A percentile compares a stretch with the other conserved stretches of the same genome.
These are phyloP conservation scores for Opisthocomus hoazin DNA, from an alignment of 2,113 vertebrate genomes.

Conservation along the genomic window DNA sequence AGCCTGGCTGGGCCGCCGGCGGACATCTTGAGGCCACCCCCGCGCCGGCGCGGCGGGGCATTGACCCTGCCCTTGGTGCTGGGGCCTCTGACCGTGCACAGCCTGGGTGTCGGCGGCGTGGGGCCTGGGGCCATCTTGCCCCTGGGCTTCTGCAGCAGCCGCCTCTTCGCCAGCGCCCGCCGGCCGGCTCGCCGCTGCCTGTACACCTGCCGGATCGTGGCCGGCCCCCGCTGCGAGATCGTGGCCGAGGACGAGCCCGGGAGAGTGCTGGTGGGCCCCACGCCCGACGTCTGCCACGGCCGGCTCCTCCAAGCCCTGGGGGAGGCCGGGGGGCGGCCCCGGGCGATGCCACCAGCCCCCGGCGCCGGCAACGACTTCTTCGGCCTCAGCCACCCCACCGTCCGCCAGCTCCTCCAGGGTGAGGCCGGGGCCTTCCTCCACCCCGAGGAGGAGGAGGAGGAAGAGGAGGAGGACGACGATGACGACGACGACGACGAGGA, in stretches of 20 bases:
- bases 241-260: neutral
- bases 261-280: neutral
- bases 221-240: neutral
- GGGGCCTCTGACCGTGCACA: neutral
- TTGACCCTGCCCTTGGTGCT: neutral
- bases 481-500: fast-evolving
- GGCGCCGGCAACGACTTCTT: neutral
- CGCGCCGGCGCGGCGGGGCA: neutral
- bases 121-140: neutral
- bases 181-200: neutral
- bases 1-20: neutral
- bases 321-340: neutral
- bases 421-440: neutral
- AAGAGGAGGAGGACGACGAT: neutral
- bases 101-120: neutral
- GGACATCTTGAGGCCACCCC: neutral
- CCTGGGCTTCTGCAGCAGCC: neutral
- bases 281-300: neutral
- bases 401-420: neutral
- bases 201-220: neutral
- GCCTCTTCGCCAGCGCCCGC: neutral
- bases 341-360: neutral
- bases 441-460: neutral
- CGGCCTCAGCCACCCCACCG: neutral
- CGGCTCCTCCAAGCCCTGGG: neutral